phyloP scores from a whole-genome alignment of 1,140 invertebrate genomes.

The Sminthurinus signatus region DNA sequence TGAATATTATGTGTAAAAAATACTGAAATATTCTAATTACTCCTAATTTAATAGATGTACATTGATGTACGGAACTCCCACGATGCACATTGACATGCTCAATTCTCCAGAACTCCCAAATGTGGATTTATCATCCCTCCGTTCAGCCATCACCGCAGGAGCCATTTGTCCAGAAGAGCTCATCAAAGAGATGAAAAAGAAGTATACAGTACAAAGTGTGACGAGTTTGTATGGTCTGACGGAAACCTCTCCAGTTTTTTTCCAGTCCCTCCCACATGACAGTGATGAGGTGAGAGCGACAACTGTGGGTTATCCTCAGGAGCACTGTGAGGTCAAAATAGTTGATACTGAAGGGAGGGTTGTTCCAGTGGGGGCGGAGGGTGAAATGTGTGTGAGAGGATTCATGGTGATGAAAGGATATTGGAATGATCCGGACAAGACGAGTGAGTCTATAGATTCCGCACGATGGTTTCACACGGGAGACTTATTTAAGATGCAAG shows the following conservation, averaged over 20 bases:
- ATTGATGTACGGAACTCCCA: slow-evolving; percentile 82
- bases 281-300: slow-evolving; percentile 14
- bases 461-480: slow-evolving; percentile 87
- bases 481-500: slow-evolving; percentile 54
- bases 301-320: slow-evolving; percentile 32
- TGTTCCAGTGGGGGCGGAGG: slow-evolving; percentile 56
- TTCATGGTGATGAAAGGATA: slow-evolving; percentile 55
- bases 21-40: neutral
- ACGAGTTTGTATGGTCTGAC: slow-evolving; percentile 31
- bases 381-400: slow-evolving; percentile 55
- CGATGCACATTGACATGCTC: slow-evolving; percentile 88
- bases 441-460: slow-evolving; percentile 54
- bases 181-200: slow-evolving; percentile 29
- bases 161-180: slow-evolving; percentile 29
- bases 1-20: no score
- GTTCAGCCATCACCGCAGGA: slow-evolving; percentile 24
- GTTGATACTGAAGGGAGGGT: slow-evolving; percentile 50
- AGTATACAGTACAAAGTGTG: slow-evolving; percentile 40
- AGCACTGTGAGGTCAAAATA: slow-evolving; percentile 18
- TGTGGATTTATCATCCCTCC: slow-evolving; percentile 46
- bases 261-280: slow-evolving; percentile 23
- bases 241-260: slow-evolving; percentile 26
- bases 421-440: slow-evolving; percentile 55
- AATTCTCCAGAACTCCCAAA: slow-evolving; percentile 45
- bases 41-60: slow-evolving; percentile 55